phyloP scores from a whole-genome alignment of 1,140 invertebrate genomes.

The Teleopsis dalmanni region DNA sequence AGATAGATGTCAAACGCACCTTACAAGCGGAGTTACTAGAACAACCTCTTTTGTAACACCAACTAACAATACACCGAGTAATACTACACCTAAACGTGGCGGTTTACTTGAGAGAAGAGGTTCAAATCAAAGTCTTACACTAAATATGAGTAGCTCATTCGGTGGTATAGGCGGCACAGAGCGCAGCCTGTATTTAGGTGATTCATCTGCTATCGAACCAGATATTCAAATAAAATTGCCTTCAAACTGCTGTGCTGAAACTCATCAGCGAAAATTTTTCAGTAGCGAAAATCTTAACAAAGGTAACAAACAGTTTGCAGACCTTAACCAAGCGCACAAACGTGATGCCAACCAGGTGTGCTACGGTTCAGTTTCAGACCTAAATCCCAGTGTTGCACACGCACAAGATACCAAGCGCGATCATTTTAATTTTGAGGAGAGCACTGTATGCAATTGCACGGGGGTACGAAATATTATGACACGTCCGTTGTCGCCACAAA shows the following conservation, averaged over 20 bases:
- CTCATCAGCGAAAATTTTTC: slow-evolving; percentile 41
- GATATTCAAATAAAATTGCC: neutral
- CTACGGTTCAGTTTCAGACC: slow-evolving; percentile 36
- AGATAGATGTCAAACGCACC: too few relatives aligned
- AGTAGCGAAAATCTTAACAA: slow-evolving; percentile 40
- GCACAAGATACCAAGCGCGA: slow-evolving; percentile 2
- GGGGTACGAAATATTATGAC: slow-evolving; percentile 53
- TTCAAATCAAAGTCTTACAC: slow-evolving; percentile 78
- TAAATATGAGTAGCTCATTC: slow-evolving; percentile 47
- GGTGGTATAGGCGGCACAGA: slow-evolving; percentile 13
- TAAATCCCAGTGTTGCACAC: slow-evolving; percentile 24
- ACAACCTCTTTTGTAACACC: slow-evolving; percentile 15
- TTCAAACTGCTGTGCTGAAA: slow-evolving; percentile 42
- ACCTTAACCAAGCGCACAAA: slow-evolving; percentile 20
- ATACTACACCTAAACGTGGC: slow-evolving; percentile 53
- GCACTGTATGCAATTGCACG: slow-evolving; percentile 28
- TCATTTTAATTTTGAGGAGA: slow-evolving; percentile 12
- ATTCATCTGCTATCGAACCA: slow-evolving; percentile 1
- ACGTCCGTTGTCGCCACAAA: slow-evolving; percentile 52
- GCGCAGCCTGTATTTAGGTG: slow-evolving; percentile 8
- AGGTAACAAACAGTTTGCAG: slow-evolving; percentile 19
- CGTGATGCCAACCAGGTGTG: slow-evolving; percentile 21
- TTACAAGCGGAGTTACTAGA: too few relatives aligned
- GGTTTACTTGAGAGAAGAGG: slow-evolving; percentile 68
- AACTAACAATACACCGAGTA: slow-evolving; percentile 13